A percentile compares a stretch with the other conserved stretches of the same genome.
Evolutionary conservation across 2,797 vertebrate genomes (phyloP).

Genomic region (Vireo griseus): DNA sequence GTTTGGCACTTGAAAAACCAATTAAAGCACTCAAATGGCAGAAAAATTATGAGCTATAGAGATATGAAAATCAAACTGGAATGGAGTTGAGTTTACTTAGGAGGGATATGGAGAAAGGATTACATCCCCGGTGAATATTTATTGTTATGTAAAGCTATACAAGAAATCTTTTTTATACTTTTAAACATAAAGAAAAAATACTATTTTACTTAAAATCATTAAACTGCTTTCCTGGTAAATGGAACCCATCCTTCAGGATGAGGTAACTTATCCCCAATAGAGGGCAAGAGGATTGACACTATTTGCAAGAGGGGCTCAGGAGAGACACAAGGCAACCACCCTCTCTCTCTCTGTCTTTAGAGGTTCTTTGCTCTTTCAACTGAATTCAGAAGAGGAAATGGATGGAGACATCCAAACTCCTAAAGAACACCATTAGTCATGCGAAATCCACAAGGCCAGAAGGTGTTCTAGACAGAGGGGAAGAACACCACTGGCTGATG

Average conservation of each 20-base stretch:
- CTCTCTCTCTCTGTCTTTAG: neutral
- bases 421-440: neutral
- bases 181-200: neutral
- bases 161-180: neutral
- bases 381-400: neutral
- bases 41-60: neutral
- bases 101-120: neutral
- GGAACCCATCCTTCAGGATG: neutral
- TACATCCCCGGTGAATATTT: neutral
- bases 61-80: neutral
- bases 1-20: neutral
- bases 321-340: fast-evolving
- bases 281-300: neutral
- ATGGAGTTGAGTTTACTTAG: neutral
- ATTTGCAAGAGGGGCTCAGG: neutral
- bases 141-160: neutral
- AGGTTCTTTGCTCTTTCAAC: neutral
- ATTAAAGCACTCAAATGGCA: neutral
- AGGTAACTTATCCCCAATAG: neutral
- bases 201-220: neutral
- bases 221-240: neutral
- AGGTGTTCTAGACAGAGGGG: neutral
- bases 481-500: neutral
- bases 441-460: neutral
- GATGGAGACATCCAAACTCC: neutral